Evolutionary conservation across 2,113 vertebrate genomes (phyloP), one percentile per base, ranked within the genome.

Genomic region (Mus pahari): DNA sequence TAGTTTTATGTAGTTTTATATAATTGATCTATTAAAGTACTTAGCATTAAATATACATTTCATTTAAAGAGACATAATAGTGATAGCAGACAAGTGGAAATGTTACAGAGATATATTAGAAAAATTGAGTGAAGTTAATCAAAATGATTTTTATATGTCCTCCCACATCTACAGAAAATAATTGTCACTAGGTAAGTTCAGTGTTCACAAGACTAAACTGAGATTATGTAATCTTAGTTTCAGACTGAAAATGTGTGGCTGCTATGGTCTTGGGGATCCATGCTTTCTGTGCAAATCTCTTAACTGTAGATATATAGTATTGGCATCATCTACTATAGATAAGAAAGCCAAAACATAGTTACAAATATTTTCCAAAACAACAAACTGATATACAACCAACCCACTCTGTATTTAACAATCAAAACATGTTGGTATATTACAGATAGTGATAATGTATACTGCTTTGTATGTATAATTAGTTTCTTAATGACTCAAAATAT

Each of bases 401-500:
- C 6, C 45, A 83, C 11, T 68, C 31, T 3, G 89, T 86, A 68
- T 89, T 78, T 92, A 31, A 45, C 13, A 70, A 39, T 83, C 48
- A 73, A 95, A 91, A 53, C 12, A 45, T 83, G 4, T 10, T 88
- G 20, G 9, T 53, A 39, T 70, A 12, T 62, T 86, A 50, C 42
- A 42, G 55, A 68, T 68, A 60, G 12, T 24, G 39, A 48, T 77
- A 86, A 77, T 62, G 2, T 87, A 84, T 89, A 74, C 8, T 16
- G 10, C 53, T 89, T 66, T 36, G 0, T n/a, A 42, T 91, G 20
- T 90, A 60, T 78, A 95, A 91, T 90, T 96, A 95, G 91, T 92
- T 94, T 96, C 71, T 81, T 92, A 96, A 75, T 96, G 89, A 92
- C 50, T 89, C 7, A 89, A 95, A 97, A 82, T 94, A 94, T 90